A percentile compares a stretch with the other conserved stretches of the same genome.
Conservation (phyloP, 2,797 vertebrate genomes). For the Alosa sapidissima region DNA sequence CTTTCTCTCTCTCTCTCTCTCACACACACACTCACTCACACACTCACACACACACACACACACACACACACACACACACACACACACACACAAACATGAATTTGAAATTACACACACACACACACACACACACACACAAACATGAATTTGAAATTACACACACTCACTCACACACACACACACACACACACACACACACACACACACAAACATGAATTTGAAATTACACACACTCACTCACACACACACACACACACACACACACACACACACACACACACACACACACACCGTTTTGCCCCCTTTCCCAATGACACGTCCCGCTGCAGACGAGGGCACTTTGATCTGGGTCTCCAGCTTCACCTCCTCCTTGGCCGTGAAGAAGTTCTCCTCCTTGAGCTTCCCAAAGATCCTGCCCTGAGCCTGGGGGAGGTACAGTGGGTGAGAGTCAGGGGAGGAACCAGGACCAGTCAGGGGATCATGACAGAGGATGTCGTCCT, state of each 20-base stretch:
- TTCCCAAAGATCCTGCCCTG: slow-evolving; percentile 96
- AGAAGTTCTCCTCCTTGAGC: slow-evolving; percentile 96
- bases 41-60: background rate
- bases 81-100: too few relatives aligned
- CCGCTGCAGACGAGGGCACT: slow-evolving; percentile 91
- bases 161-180: too few relatives aligned
- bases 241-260: background rate
- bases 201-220: background rate
- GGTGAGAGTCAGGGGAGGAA: background rate
- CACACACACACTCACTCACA: background rate
- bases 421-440: slow-evolving; percentile 71
- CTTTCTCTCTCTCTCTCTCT: too few relatives aligned
- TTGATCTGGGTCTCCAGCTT: slow-evolving; percentile 96
- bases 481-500: too few relatives aligned
- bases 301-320: slow-evolving; percentile 93
- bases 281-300: slow-evolving; percentile 86
- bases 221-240: too few relatives aligned
- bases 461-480: background rate
- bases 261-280: background rate
- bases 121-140: too few relatives aligned
- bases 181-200: too few relatives aligned
- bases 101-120: too few relatives aligned
- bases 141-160: too few relatives aligned
- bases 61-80: slow-evolving; percentile 54
- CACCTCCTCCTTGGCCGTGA: slow-evolving; percentile 92